phyloP scores from a whole-genome alignment of 2,888 invertebrate species.

The Morpho helenor region DNA sequence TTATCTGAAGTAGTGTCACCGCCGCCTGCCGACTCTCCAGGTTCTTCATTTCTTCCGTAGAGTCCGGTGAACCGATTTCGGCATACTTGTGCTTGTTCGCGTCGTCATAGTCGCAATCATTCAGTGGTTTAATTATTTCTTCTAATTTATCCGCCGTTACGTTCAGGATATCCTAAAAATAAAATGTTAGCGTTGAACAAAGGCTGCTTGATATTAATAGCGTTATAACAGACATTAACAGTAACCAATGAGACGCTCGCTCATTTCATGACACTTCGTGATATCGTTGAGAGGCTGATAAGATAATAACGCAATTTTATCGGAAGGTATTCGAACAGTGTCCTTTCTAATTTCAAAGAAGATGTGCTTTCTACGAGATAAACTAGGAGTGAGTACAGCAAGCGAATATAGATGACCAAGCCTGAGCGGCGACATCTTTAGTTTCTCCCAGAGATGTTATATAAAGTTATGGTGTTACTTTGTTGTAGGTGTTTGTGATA shows the following conservation, averaged over 20 bases:
- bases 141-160: constrained; percentile 80
- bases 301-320: constrained; percentile 61
- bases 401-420: constrained; percentile 16
- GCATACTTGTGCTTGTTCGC: constrained; percentile 58
- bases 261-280: constrained; percentile 48
- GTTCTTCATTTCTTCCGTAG: constrained; percentile 76
- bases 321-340: constrained; percentile 58
- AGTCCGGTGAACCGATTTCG: constrained; percentile 71
- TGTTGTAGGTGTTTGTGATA: constrained; percentile 73
- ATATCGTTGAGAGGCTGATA: constrained; percentile 64
- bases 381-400: constrained; percentile 55
- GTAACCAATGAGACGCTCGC: constrained; percentile 62
- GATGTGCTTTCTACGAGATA: constrained; percentile 51
- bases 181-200: constrained; percentile 53
- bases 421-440: not conserved
- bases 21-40: constrained; percentile 75
- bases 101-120: constrained; percentile 53
- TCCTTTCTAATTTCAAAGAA: constrained; percentile 55
- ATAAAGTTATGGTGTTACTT: constrained; percentile 57
- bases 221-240: constrained; percentile 58
- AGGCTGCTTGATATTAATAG: constrained; percentile 46
- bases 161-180: constrained; percentile 79
- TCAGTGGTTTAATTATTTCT: constrained; percentile 75
- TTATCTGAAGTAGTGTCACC: constrained; percentile 72
- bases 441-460: constrained; percentile 31